phyloP scores from a whole-genome alignment of 2,888 invertebrate genomes.

The Ennomos quercinarius region DNA sequence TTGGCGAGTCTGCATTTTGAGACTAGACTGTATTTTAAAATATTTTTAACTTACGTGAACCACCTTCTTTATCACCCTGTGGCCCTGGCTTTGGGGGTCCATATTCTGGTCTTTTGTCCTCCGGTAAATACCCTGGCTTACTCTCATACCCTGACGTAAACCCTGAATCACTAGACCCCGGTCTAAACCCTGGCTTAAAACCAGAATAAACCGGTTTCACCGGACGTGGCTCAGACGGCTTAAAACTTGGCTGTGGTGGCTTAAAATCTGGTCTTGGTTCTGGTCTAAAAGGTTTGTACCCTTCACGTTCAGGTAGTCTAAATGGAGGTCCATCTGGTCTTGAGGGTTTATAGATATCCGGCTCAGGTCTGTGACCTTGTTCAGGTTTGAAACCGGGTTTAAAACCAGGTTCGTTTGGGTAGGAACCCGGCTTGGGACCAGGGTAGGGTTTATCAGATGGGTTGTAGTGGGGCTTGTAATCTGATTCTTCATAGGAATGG shows the following conservation, averaged over 20 bases:
- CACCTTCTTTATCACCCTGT: slow-evolving; percentile 58
- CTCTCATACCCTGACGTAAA: slow-evolving; percentile 25
- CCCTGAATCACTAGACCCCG: slow-evolving; percentile 15
- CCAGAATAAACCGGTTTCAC: slow-evolving; percentile 11
- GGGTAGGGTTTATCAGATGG: slow-evolving; percentile 18
- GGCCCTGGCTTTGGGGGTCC: slow-evolving; percentile 48
- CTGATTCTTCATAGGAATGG: slow-evolving; percentile 18
- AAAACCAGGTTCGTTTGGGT: slow-evolving; percentile 2
- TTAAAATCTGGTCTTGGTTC: slow-evolving; percentile 11
- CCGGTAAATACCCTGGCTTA: slow-evolving; percentile 39
- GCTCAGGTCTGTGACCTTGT: slow-evolving; percentile 41
- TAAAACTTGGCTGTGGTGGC: slow-evolving; percentile 20
- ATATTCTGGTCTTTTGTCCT: slow-evolving; percentile 32
- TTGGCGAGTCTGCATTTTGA: too few species aligned
- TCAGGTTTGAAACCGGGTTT: slow-evolving; percentile 39
- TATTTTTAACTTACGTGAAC: slow-evolving; percentile 56
- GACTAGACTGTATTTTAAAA: too few species aligned
- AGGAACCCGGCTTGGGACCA: neutral
- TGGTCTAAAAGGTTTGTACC: slow-evolving; percentile 44
- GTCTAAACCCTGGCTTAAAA: slow-evolving; percentile 33
- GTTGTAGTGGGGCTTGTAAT: slow-evolving; percentile 37
- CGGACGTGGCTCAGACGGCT: slow-evolving; percentile 29
- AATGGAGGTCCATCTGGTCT: slow-evolving; percentile 30
- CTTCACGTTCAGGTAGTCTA: slow-evolving; percentile 38
- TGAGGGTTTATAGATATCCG: neutral